Percentiles rank a stretch among this genome's conserved stretches.
Evolutionary conservation across 2,797 vertebrate genomes (phyloP).

Genomic region (Clarias fuscus): DNA sequence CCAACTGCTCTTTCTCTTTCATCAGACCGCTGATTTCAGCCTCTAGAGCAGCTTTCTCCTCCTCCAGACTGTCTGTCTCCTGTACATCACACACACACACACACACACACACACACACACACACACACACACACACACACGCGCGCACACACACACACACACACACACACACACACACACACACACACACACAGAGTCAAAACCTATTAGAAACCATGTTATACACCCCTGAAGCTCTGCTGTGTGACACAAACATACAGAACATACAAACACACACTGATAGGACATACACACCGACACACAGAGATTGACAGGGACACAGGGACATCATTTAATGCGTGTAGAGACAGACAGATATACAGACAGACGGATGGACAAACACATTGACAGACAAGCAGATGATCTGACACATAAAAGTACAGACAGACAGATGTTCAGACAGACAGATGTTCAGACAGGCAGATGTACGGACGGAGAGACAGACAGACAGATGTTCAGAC

Average conservation of each 20-base stretch:
- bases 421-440: not conserved
- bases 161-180: not conserved
- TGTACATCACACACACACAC: conserved; percentile 57
- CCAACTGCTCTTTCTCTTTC: conserved; percentile 93
- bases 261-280: not conserved
- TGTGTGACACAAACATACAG: too few species aligned
- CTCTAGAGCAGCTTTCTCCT: conserved; percentile 87
- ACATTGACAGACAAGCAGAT: not conserved
- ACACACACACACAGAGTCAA: not conserved
- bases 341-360: not conserved
- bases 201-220: not conserved
- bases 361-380: not conserved
- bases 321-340: not conserved
- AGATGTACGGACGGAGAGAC: not conserved
- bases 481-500: not conserved
- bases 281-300: not conserved
- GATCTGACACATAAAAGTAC: conserved; percentile 53
- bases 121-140: not conserved
- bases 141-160: conserved; percentile 3
- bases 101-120: conserved; percentile 8
- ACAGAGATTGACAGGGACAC: too few species aligned
- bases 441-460: not conserved
- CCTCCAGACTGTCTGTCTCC: conserved; percentile 92
- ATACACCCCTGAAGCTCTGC: not conserved
- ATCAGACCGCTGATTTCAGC: conserved; percentile 87